These are phyloP conservation scores for Molossus molossus DNA, from an alignment of 2,797 vertebrate species.

Conservation along the genomic window DNA sequence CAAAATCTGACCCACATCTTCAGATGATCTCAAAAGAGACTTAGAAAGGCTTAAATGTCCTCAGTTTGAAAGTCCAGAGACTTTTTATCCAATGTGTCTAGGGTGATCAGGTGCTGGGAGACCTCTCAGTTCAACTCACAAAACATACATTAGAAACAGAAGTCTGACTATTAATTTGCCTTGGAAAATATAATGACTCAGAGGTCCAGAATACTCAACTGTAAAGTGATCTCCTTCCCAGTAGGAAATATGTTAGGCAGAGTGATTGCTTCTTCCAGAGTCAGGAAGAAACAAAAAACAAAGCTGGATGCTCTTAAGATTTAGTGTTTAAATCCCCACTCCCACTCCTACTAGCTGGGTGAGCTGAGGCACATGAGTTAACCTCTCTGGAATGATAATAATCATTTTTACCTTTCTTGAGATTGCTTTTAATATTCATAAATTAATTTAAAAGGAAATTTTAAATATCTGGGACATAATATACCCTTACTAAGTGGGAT, in stretches of 20 bases:
- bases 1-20: constrained; percentile 50
- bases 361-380: constrained; percentile 32
- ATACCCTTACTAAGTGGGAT: constrained; percentile 16
- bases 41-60: constrained; percentile 29
- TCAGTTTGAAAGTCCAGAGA: constrained; percentile 53
- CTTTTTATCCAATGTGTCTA: constrained; percentile 20
- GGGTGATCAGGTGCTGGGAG: constrained; percentile 38
- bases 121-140: constrained; percentile 53
- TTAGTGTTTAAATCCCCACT: constrained; percentile 59
- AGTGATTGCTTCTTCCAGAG: constrained; percentile 71
- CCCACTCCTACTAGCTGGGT: neutral
- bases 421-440: constrained; percentile 23
- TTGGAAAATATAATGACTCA: constrained; percentile 65
- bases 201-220: constrained; percentile 73
- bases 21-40: neutral
- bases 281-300: neutral
- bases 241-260: constrained; percentile 72
- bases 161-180: constrained; percentile 73
- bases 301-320: neutral
- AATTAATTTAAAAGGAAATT: constrained; percentile 50
- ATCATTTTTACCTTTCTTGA: constrained; percentile 5
- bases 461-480: constrained; percentile 41
- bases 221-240: constrained; percentile 74
- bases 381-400: constrained; percentile 24
- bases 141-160: constrained; percentile 66